Conservation (phyloP, 92 coral and sea anemone species). For the Parazoanthus darwini region DNA sequence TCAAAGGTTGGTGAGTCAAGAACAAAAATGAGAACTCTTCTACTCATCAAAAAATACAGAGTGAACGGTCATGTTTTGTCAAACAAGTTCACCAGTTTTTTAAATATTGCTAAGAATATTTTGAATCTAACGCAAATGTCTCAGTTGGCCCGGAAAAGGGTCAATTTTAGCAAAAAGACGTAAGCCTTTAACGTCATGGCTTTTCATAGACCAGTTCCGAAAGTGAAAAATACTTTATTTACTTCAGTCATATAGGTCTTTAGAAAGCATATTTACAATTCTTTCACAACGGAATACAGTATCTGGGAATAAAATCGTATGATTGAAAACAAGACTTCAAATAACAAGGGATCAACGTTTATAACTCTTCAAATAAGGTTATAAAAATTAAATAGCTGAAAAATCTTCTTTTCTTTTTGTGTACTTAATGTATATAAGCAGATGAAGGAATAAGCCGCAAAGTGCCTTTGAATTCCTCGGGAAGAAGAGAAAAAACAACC, state of each 20-base stretch:
- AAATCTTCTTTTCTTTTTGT: constrained; percentile 32
- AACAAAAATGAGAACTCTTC: not conserved
- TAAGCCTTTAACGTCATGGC: not conserved
- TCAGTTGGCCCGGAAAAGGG: not conserved
- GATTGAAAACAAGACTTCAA: constrained; percentile 7
- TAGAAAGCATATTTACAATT: not conserved
- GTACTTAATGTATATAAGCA: not conserved
- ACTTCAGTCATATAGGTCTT: not conserved
- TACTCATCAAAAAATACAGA: not conserved
- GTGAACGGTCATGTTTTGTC: not conserved
- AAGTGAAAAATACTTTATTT: too few relatives aligned
- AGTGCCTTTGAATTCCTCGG: not conserved
- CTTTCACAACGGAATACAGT: constrained; percentile 18
- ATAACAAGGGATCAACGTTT: constrained; percentile 20
- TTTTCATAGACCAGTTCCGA: not conserved
- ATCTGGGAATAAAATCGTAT: not conserved
- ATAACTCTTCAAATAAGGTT: constrained; percentile 35
- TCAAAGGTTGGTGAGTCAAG: not conserved
- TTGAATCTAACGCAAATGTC: not conserved
- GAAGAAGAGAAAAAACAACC: not conserved
- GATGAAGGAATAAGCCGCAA: not conserved
- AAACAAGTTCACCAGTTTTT: too few relatives aligned
- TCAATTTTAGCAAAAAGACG: not conserved
- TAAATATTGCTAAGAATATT: not conserved
- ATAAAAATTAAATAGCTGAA: constrained; percentile 4